phyloP scores from a whole-genome alignment of 2,797 vertebrate species.

The Novumbra hubbsi region DNA sequence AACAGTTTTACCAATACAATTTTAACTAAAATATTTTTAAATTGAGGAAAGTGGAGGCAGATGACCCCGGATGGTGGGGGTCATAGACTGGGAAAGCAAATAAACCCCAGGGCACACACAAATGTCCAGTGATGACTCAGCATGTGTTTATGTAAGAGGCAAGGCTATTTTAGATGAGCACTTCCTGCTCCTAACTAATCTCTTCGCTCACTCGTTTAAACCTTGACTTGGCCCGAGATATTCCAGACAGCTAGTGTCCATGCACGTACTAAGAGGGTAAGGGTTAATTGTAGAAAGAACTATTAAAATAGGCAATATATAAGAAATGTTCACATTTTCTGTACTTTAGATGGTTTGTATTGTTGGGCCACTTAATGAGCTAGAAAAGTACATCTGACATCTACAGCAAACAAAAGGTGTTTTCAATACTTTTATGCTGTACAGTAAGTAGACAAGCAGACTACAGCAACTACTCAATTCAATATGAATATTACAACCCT shows the following conservation, averaged over 20 bases:
- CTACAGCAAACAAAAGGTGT: too few species aligned
- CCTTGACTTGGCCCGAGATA: constrained; percentile 20
- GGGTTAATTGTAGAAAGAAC: background rate
- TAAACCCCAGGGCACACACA: constrained; percentile 33
- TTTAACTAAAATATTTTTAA: too few species aligned
- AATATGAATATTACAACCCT: background rate
- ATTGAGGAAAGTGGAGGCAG: too few species aligned
- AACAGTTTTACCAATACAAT: background rate
- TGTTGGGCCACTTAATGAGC: background rate
- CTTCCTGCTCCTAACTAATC: constrained; percentile 12
- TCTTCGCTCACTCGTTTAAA: constrained; percentile 29
- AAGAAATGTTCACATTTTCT: background rate
- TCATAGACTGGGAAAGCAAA: constrained; percentile 8
- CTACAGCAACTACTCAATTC: background rate
- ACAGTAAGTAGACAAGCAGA: background rate
- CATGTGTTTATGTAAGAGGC: constrained; percentile 44
- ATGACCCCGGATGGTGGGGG: constrained; percentile 14
- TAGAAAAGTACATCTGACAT: too few species aligned
- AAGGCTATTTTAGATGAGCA: constrained; percentile 21
- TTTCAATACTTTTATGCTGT: too few species aligned
- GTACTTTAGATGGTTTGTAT: too few species aligned
- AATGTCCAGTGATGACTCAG: constrained; percentile 47
- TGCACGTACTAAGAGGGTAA: background rate
- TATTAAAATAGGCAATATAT: background rate
- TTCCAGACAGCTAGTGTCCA: background rate